These are phyloP conservation scores for Halesus radiatus DNA, from an alignment of 1,140 invertebrate genomes.

Conservation along the genomic window DNA sequence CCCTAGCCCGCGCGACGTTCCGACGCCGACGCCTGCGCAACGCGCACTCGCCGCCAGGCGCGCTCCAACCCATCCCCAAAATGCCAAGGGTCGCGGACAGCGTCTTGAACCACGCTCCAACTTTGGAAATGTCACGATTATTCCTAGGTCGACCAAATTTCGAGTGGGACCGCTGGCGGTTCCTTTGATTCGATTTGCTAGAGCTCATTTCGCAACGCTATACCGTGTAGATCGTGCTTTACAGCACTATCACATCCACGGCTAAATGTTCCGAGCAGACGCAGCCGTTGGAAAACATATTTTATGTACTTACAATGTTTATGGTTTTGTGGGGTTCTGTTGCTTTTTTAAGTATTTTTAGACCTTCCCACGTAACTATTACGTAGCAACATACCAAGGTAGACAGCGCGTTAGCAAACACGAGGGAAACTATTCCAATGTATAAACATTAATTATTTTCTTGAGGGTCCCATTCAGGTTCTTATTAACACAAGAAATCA, in stretches of 20 bases:
- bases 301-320: neutral
- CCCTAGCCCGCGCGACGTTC: constrained; percentile 32
- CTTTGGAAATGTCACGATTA: constrained; percentile 14
- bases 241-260: neutral
- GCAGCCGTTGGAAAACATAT: neutral
- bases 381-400: no score
- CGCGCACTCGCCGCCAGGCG: neutral
- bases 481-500: no score
- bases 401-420: no score
- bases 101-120: neutral
- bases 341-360: constrained; percentile 2
- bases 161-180: neutral
- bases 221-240: constrained; percentile 2
- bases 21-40: neutral
- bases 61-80: neutral
- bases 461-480: no score
- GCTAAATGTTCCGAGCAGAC: neutral
- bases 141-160: neutral
- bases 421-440: no score
- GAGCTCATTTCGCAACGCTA: constrained; percentile 20
- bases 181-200: neutral
- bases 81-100: neutral
- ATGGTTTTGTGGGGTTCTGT: neutral
- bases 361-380: no score
- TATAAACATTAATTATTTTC: no score